Evolutionary conservation across 2,888 invertebrate genomes (phyloP).

Genomic region (Phania funesta): DNA sequence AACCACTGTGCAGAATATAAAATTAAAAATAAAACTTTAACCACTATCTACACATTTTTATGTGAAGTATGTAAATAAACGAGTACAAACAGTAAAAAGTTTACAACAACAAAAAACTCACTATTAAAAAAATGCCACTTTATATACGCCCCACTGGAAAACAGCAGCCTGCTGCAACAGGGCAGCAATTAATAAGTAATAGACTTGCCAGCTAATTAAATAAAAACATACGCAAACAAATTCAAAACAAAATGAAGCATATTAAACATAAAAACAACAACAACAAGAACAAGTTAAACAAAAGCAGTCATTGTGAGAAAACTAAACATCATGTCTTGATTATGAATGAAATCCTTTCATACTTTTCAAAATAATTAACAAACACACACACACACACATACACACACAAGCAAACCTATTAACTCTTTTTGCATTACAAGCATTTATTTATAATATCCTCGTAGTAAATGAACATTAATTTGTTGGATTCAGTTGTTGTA

Average conservation of each 20-base stretch:
- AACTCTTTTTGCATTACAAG: not conserved
- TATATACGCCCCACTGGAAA: no score
- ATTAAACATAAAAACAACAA: conserved; percentile 23
- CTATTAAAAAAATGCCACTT: not conserved
- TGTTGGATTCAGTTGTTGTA: conserved; percentile 21
- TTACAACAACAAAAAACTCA: not conserved
- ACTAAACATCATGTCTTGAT: conserved; percentile 14
- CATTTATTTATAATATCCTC: not conserved
- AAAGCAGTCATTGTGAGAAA: conserved; percentile 3
- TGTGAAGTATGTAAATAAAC: no score
- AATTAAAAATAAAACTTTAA: no score
- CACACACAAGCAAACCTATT: not conserved
- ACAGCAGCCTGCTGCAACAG: no score
- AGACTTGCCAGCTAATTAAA: conserved; percentile 52
- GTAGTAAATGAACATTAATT: conserved; percentile 22
- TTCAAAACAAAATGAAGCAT: not conserved
- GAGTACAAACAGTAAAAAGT: no score
- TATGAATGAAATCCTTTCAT: not conserved
- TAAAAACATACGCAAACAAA: conserved; percentile 12
- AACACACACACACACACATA: not conserved
- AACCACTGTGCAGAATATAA: no score
- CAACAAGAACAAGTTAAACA: conserved; percentile 16
- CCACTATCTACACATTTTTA: no score
- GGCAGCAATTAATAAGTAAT: conserved; percentile 38
- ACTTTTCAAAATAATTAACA: not conserved